These are phyloP conservation scores for Ptyas mucosa DNA, from an alignment of 2,113 vertebrate species.

Conservation along the genomic window DNA sequence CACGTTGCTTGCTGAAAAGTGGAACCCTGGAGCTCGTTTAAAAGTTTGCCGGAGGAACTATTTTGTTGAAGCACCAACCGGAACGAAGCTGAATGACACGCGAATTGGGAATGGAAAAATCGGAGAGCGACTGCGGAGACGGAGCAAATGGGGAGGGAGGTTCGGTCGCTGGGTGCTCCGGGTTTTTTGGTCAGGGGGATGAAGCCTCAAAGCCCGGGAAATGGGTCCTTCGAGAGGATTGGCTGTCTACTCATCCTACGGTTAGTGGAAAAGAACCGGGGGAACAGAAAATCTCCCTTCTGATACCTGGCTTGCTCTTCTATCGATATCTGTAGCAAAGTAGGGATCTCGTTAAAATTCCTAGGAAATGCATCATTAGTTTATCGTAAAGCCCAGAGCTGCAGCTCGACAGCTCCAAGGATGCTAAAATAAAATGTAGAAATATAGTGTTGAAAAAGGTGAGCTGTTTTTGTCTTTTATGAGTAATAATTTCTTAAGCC, in stretches of 20 bases:
- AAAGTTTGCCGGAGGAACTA: background rate
- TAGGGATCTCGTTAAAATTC: background rate
- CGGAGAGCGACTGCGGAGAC: rapidly evolving
- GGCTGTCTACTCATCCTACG: slow-evolving; percentile 49
- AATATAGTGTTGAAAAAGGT: background rate
- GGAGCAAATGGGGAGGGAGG: background rate
- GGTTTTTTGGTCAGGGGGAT: background rate
- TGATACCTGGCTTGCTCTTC: background rate
- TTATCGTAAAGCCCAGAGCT: background rate
- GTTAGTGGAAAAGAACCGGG: slow-evolving; percentile 19
- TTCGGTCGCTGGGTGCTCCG: background rate
- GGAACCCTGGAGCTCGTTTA: background rate
- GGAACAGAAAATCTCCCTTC: background rate
- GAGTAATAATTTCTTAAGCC: background rate
- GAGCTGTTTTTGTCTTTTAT: background rate
- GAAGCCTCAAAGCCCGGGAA: background rate
- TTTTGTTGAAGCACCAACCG: background rate
- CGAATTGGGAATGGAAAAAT: rapidly evolving
- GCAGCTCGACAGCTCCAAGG: background rate
- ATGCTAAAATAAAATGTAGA: background rate
- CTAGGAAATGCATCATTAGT: background rate
- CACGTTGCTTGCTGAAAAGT: too few relatives aligned
- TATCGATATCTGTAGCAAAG: background rate
- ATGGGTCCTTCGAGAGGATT: slow-evolving; percentile 1
- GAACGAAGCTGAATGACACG: slow-evolving; percentile 20